These are phyloP conservation scores for Hemicrepidius hirtus DNA, from an alignment of 2,888 invertebrate species.

Conservation along the genomic window DNA sequence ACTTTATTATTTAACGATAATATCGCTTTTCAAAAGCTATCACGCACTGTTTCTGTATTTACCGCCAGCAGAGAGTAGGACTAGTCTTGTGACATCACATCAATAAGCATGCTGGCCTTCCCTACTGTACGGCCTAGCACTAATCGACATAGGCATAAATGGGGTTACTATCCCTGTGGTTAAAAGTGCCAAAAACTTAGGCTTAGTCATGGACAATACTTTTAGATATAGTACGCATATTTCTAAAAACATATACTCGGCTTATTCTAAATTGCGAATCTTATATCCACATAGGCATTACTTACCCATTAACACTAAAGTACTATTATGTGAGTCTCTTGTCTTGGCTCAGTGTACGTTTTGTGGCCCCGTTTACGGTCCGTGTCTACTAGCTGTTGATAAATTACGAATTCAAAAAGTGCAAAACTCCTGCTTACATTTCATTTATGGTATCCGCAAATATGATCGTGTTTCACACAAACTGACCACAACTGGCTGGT, in stretches of 20 bases:
- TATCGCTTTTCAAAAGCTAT: too few relatives aligned
- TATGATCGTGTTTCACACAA: background rate
- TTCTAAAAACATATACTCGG: background rate
- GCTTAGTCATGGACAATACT: background rate
- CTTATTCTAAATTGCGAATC: background rate
- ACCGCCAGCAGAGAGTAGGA: too few relatives aligned
- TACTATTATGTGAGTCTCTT: background rate
- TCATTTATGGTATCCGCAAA: background rate
- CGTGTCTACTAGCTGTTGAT: background rate
- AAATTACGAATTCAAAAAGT: background rate
- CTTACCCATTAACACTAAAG: background rate
- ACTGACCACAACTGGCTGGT: background rate
- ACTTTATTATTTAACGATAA: too few relatives aligned
- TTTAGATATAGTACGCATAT: background rate
- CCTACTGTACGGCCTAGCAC: too few relatives aligned
- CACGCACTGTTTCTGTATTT: too few relatives aligned
- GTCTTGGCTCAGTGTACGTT: background rate
- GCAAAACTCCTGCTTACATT: background rate
- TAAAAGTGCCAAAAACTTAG: background rate
- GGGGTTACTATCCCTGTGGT: background rate
- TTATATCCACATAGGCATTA: background rate
- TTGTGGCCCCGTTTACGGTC: background rate
- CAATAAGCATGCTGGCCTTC: too few relatives aligned
- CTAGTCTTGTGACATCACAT: too few relatives aligned
- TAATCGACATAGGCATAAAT: background rate